Base-by-base conservation (phyloP, 2,888 invertebrate species). In the Drosophila ezoana region DNA sequence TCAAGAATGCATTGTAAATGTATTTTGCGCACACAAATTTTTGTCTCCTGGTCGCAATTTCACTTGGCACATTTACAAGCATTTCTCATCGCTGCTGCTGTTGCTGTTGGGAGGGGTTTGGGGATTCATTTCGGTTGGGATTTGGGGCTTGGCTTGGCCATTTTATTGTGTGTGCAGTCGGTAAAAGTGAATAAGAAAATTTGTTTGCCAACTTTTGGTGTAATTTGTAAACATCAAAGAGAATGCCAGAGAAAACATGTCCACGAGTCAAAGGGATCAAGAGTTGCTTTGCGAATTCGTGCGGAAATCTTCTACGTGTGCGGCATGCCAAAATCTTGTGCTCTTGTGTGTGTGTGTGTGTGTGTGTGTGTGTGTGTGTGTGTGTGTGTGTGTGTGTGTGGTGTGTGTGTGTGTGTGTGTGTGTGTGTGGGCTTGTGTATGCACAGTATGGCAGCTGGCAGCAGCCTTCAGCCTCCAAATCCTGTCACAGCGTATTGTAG, bases 221-320 rank as follows among this genome's bases (percentile, higher is more conserved):
- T 89, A 85, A 85, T 85, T 85, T 85, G 85, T 85, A 85, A 89
- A 85, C 85, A 85, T 85, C 85, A 85, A 85, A 85, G 85, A 89
- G 89, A 87, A 86, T 83, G 74, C 76, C 72, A 72, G 78, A 72
- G 87, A 79, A 89, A 84, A 87, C 85, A 85, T 85, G 85, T 89
- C 85, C 82, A 81, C 85, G 82, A 89, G 85, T 85, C 85, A 85
- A 85, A 85, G 88, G 85, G 85, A 85, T 85, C 89, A 85, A 87
- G 89, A 85, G 89, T 85, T 85, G 85, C 85, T 85, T 85, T 85
- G 89, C 87, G 89, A 85, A 87, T 85, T 85, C 85, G 85, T 85
- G 85, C 85, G 85, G 88, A 89, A 85, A 85, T 87, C 85, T 87
- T 85, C 89, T 85, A 85, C 85, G 85, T 85, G 85, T 89, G 82